A percentile compares a stretch with the other conserved stretches of the same genome.
phyloP scores from a whole-genome alignment of 2,888 invertebrate species.

The Ophraella communa region DNA sequence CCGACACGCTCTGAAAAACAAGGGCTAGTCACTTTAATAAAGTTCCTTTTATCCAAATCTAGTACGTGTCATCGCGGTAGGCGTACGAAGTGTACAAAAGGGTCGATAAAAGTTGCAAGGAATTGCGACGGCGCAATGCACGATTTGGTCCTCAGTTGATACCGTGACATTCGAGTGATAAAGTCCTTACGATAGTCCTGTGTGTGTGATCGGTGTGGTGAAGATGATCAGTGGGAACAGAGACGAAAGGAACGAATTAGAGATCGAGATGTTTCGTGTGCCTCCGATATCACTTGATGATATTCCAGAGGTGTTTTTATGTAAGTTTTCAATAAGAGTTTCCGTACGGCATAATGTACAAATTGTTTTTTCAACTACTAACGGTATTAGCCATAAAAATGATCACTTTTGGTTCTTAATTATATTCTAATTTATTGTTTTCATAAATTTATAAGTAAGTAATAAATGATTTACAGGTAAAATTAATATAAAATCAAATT shows the following conservation, averaged over 20 bases:
- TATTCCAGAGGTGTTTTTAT: slow-evolving; percentile 75
- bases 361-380: too few species aligned
- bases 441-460: too few species aligned
- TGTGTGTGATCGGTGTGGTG: slow-evolving; percentile 15
- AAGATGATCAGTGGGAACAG: slow-evolving; percentile 55
- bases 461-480: too few species aligned
- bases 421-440: too few species aligned
- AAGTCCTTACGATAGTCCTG: slow-evolving; percentile 16
- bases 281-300: slow-evolving; percentile 77
- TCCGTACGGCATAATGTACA: too few species aligned
- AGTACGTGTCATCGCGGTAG: slow-evolving; percentile 64
- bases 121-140: slow-evolving; percentile 49
- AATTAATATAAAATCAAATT: too few species aligned
- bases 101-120: slow-evolving; percentile 48
- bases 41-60: slow-evolving; percentile 51
- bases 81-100: slow-evolving; percentile 47
- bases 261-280: slow-evolving; percentile 68
- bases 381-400: too few species aligned
- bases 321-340: slow-evolving; percentile 63
- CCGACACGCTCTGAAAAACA: slow-evolving; percentile 61
- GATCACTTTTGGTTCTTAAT: too few species aligned
- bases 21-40: slow-evolving; percentile 64
- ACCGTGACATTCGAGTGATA: slow-evolving; percentile 35
- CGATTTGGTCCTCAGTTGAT: slow-evolving; percentile 41
- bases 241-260: slow-evolving; percentile 51